A percentile compares a stretch with the other conserved stretches of the same genome.
Evolutionary conservation across 2,113 vertebrate genomes (phyloP).

Genomic region (Pandion haliaetus): DNA sequence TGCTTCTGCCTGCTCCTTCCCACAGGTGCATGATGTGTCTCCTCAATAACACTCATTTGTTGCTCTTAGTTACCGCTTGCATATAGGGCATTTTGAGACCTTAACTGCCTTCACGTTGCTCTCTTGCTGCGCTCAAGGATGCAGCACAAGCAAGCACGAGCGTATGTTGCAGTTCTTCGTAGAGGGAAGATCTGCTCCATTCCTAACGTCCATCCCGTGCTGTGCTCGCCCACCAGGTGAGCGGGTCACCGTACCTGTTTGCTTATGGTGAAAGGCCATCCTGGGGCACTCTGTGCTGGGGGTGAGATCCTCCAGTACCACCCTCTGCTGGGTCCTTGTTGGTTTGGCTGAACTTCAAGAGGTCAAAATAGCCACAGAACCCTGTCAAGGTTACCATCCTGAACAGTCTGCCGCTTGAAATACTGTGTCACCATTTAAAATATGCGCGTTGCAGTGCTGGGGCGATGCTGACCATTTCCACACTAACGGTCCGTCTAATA

Average conservation of each 20-base stretch:
- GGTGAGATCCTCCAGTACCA: not conserved
- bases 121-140: not conserved
- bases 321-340: not conserved
- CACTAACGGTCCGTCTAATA: not conserved
- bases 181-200: not conserved
- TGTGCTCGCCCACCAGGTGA: not conserved
- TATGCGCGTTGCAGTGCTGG: rapidly evolving
- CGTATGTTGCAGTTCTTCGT: not conserved
- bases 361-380: not conserved
- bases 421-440: not conserved
- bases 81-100: not conserved
- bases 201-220: not conserved
- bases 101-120: not conserved
- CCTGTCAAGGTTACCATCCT: not conserved
- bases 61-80: not conserved
- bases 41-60: not conserved
- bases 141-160: not conserved
- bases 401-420: not conserved
- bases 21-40: rapidly evolving
- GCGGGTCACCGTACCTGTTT: not conserved
- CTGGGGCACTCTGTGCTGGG: rapidly evolving
- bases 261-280: not conserved
- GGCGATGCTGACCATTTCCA: not conserved
- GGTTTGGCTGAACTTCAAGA: not conserved
- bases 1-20: not conserved